Evolutionary conservation across 1,140 invertebrate genomes (phyloP).

Genomic region (Gonatopus flavifemur): DNA sequence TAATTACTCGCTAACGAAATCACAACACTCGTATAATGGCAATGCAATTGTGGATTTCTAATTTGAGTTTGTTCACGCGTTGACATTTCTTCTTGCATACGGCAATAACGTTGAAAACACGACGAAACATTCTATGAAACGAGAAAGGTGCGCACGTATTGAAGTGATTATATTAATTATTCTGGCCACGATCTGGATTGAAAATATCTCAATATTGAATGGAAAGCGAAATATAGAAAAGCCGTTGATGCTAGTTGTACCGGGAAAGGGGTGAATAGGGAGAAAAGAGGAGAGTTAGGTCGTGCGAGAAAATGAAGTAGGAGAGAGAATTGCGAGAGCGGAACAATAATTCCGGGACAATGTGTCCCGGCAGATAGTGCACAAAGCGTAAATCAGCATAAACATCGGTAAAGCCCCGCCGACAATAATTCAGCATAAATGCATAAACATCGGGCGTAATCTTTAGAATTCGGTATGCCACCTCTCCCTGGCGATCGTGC

Average conservation of each 20-base stretch:
- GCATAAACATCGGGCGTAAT: slow-evolving; percentile 54
- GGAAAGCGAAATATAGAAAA: no score
- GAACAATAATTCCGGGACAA: slow-evolving; percentile 58
- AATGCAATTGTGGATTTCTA: no score
- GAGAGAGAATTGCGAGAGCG: slow-evolving; percentile 31
- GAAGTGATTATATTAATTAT: no score
- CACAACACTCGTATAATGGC: no score
- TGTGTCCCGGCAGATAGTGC: slow-evolving; percentile 57
- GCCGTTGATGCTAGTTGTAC: background rate
- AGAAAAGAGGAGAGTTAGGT: background rate
- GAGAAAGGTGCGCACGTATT: no score
- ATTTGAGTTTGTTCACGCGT: no score
- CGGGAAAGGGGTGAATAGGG: background rate
- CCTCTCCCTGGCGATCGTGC: slow-evolving; percentile 5
- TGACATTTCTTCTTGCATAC: no score
- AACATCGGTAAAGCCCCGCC: slow-evolving; percentile 54
- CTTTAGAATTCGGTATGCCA: slow-evolving; percentile 48
- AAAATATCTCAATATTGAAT: no score
- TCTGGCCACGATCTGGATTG: no score
- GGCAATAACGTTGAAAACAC: no score
- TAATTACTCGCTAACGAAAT: no score
- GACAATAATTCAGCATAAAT: slow-evolving; percentile 58
- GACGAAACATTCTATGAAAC: no score
- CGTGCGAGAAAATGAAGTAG: slow-evolving; percentile 25
- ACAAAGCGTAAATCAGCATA: slow-evolving; percentile 60